These are phyloP conservation scores for Calosoma granatense DNA, from an alignment of 1,140 invertebrate species.

Conservation along the genomic window DNA sequence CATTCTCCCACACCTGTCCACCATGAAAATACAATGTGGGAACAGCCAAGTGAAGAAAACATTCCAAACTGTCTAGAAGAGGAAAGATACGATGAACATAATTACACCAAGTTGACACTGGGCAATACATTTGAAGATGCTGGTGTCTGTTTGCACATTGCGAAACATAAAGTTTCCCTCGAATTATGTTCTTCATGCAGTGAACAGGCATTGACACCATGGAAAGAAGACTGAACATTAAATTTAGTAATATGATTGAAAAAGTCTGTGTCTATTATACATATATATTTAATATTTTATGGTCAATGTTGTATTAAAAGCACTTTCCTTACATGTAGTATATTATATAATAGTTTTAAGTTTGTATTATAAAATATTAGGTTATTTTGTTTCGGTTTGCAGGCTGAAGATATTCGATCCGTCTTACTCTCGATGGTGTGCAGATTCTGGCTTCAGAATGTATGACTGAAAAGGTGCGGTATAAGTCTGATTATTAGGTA, in stretches of 20 bases:
- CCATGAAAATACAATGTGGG: neutral
- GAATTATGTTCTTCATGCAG: conserved; percentile 42
- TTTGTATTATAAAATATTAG: neutral
- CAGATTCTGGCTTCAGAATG: neutral
- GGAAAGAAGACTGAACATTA: conserved; percentile 13
- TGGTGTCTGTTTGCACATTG: conserved; percentile 44
- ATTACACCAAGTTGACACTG: conserved; percentile 18
- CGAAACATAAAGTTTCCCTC: conserved; percentile 40
- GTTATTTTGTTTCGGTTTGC: neutral
- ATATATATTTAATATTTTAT: too few relatives aligned
- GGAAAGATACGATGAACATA: conserved; percentile 24
- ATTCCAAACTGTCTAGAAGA: too few relatives aligned
- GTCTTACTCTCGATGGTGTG: neutral
- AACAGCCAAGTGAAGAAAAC: neutral
- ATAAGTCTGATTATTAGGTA: neutral
- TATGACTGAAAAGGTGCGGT: neutral
- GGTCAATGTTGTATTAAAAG: too few relatives aligned
- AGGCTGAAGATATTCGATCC: neutral
- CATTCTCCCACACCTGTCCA: neutral
- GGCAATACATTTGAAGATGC: conserved; percentile 20
- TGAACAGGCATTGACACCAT: conserved; percentile 26
- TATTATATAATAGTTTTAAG: neutral
- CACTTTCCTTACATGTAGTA: too few relatives aligned
- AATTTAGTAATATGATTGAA: neutral
- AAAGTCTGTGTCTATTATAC: too few relatives aligned